These are phyloP conservation scores for Gallirallus australis DNA, from an alignment of 2,797 vertebrate species.

Conservation along the genomic window DNA sequence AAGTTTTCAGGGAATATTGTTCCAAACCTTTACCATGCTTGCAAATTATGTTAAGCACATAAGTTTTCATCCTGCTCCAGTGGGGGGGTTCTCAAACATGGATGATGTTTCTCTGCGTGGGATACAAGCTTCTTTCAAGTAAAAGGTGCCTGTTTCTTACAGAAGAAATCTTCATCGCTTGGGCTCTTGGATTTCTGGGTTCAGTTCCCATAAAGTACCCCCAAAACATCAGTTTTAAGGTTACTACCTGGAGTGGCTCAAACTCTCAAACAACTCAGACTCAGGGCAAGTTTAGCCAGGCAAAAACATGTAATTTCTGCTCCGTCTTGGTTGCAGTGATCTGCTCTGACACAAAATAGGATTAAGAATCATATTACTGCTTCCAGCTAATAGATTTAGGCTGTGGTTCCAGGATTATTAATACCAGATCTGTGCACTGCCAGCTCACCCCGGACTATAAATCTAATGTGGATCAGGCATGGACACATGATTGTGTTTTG, in stretches of 20 bases:
- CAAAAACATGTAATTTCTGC: constrained; percentile 10
- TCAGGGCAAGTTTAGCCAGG: neutral
- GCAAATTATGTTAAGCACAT: neutral
- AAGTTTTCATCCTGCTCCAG: constrained; percentile 18
- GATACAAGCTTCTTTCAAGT: neutral
- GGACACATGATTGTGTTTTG: constrained; percentile 74
- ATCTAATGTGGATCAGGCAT: constrained; percentile 65
- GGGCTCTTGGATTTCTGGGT: neutral
- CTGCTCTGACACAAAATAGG: constrained; percentile 66
- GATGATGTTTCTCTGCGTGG: neutral
- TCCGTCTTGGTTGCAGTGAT: constrained; percentile 37
- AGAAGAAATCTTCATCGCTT: neutral
- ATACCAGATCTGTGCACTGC: constrained; percentile 65
- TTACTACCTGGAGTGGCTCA: neutral
- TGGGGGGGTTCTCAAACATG: neutral
- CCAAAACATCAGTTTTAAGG: neutral
- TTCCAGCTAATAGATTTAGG: constrained; percentile 69
- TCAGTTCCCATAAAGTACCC: neutral
- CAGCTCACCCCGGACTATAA: constrained; percentile 63
- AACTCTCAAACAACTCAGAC: neutral
- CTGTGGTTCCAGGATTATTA: constrained; percentile 63
- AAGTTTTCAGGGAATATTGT: constrained; percentile 8
- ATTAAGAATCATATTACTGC: constrained; percentile 64
- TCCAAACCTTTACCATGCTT: constrained; percentile 11
- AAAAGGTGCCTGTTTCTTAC: neutral